A percentile compares a stretch with the other conserved stretches of the same genome.
Conservation (phyloP, 1,140 invertebrate genomes). For the Cardiocondyla obscurior region DNA sequence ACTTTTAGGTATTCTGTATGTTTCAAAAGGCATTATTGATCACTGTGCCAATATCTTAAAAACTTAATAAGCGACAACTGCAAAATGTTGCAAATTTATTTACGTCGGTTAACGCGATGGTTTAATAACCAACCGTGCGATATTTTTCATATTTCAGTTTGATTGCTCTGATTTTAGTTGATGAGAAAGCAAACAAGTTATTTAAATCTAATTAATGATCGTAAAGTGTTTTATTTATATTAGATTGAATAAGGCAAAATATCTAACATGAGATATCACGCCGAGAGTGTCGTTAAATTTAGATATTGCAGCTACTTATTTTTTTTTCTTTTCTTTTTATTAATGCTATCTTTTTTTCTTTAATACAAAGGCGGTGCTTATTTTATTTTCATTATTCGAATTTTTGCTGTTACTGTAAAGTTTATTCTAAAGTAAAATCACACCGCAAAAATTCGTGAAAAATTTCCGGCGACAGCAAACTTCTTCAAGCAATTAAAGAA, state of each 20-base stretch:
- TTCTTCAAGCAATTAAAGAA: too few species aligned
- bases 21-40: neutral
- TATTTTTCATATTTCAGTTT: conserved; percentile 32
- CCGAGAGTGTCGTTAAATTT: too few species aligned
- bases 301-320: too few species aligned
- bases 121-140: conserved; percentile 17
- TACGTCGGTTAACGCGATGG: neutral
- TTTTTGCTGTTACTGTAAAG: neutral
- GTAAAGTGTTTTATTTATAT: neutral
- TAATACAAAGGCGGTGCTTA: neutral
- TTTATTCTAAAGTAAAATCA: neutral
- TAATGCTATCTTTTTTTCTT: neutral
- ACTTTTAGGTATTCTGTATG: neutral
- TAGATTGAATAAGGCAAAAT: neutral
- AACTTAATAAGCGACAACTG: conserved; percentile 24
- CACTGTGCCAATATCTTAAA: conserved; percentile 6
- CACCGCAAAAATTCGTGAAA: neutral
- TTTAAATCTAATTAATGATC: conserved; percentile 18
- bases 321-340: too few species aligned
- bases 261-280: too few species aligned
- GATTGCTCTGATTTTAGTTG: neutral
- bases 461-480: too few species aligned
- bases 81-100: conserved; percentile 26
- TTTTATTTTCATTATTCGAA: neutral
- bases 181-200: neutral